A percentile compares a stretch with the other conserved stretches of the same genome.
These are phyloP conservation scores for Hemibagrus wyckioides DNA, from an alignment of 2,113 vertebrate genomes.

Conservation along the genomic window DNA sequence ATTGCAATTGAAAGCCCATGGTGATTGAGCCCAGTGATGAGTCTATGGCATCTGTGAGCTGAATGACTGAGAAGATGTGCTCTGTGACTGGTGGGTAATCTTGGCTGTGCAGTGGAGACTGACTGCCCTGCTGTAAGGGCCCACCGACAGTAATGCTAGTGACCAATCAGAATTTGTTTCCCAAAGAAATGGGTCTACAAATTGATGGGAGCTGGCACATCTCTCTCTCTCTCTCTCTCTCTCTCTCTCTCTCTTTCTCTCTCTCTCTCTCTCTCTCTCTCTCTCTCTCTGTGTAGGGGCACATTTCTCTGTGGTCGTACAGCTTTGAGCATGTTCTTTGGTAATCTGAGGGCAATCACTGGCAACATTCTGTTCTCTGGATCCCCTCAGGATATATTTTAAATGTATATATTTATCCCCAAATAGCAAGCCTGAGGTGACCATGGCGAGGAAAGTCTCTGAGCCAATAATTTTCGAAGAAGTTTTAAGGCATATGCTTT, in stretches of 20 bases:
- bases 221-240: not conserved
- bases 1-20: not conserved
- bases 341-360: conserved; percentile 71
- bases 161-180: conserved; percentile 37
- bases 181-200: conserved; percentile 52
- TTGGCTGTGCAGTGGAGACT: conserved; percentile 67
- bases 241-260: not conserved
- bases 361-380: not conserved
- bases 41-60: conserved; percentile 63
- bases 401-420: too few relatives aligned
- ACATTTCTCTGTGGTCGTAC: conserved; percentile 50
- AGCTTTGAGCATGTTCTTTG: conserved; percentile 68
- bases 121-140: conserved; percentile 71
- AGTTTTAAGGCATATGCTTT: not conserved
- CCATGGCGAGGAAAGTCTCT: too few relatives aligned
- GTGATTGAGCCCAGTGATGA: conserved; percentile 66
- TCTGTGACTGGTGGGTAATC: conserved; percentile 69
- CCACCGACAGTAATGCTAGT: conserved; percentile 59
- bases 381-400: too few relatives aligned
- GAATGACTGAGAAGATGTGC: conserved; percentile 51
- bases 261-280: not conserved
- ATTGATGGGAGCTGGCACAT: conserved; percentile 54
- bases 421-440: too few relatives aligned
- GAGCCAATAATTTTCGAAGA: too few relatives aligned
- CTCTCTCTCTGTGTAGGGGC: conserved; percentile 8